Percentiles rank a stretch among this genome's conserved stretches.
These are phyloP conservation scores for Ischnus inquisitorius DNA, from an alignment of 2,888 invertebrate genomes.

Conservation along the genomic window DNA sequence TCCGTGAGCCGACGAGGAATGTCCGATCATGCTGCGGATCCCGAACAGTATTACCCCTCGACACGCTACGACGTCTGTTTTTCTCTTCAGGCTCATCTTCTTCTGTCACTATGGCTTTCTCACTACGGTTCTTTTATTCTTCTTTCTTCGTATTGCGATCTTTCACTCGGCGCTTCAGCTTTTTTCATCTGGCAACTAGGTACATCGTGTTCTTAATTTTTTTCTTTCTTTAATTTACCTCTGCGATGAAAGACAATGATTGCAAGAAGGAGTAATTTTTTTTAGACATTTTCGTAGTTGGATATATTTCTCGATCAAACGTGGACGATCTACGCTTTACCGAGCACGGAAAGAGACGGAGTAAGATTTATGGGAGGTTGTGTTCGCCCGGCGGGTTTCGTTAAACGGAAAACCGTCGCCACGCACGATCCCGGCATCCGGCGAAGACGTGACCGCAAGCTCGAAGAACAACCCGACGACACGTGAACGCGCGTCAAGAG, in stretches of 20 bases:
- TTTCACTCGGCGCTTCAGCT: conserved; percentile 26
- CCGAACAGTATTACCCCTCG: conserved; percentile 54
- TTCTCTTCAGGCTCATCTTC: conserved; percentile 37
- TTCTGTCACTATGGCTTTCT: conserved; percentile 27
- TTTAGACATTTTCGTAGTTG: too few species aligned
- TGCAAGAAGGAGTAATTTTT: too few species aligned
- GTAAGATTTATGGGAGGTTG: conserved; percentile 29
- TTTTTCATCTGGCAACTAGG: conserved; percentile 1
- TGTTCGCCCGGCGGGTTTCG: conserved; percentile 12
- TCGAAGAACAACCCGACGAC: conserved; percentile 6
- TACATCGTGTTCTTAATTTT: not conserved
- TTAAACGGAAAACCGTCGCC: conserved; percentile 18
- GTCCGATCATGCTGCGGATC: conserved; percentile 52
- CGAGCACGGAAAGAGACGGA: not conserved
- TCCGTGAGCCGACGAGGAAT: conserved; percentile 59
- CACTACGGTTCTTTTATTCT: not conserved
- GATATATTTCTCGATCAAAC: too few species aligned
- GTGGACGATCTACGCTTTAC: too few species aligned
- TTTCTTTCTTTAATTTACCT: conserved; percentile 5
- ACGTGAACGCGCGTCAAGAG: conserved; percentile 24
- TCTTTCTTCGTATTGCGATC: not conserved
- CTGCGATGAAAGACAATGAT: not conserved
- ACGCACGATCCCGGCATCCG: conserved; percentile 20
- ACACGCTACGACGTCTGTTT: conserved; percentile 48
- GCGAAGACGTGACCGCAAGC: conserved; percentile 52